Percentiles rank a stretch among this genome's conserved stretches.
These are phyloP conservation scores for Athalia circularis DNA, from an alignment of 2,888 invertebrate genomes.

Conservation along the genomic window DNA sequence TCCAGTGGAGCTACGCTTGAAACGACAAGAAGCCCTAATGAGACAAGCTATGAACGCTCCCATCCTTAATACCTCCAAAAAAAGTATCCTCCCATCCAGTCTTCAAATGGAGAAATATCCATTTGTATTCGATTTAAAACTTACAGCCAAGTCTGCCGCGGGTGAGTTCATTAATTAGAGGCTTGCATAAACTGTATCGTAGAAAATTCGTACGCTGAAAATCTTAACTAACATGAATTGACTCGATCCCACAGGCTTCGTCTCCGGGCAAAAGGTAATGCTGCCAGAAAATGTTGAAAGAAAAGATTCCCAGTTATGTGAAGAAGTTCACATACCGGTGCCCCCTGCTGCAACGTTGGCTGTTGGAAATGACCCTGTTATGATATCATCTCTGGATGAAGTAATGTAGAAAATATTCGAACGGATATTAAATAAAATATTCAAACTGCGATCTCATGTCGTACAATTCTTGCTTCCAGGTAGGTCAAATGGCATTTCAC, in stretches of 20 bases:
- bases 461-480: conserved; percentile 76
- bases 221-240: conserved; percentile 34
- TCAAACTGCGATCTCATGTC: neutral
- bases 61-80: conserved; percentile 73
- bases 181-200: too few relatives aligned
- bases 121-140: conserved; percentile 90
- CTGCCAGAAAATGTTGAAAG: conserved; percentile 88
- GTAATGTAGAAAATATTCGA: conserved; percentile 67
- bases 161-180: conserved; percentile 70
- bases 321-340: conserved; percentile 91
- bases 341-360: conserved; percentile 78
- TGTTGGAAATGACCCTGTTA: conserved; percentile 80
- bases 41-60: conserved; percentile 74
- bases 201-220: neutral
- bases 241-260: conserved; percentile 77
- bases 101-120: conserved; percentile 82
- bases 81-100: conserved; percentile 64
- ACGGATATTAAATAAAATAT: conserved; percentile 11
- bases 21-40: conserved; percentile 71
- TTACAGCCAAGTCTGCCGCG: conserved; percentile 81
- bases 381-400: conserved; percentile 80
- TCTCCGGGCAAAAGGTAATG: conserved; percentile 86
- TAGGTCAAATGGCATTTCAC: conserved; percentile 92
- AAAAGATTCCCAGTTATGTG: conserved; percentile 84
- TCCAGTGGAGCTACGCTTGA: conserved; percentile 76